A percentile compares a stretch with the other conserved stretches of the same genome.
Conservation (phyloP, 2,888 invertebrate genomes). For the Athetis lepigone region DNA sequence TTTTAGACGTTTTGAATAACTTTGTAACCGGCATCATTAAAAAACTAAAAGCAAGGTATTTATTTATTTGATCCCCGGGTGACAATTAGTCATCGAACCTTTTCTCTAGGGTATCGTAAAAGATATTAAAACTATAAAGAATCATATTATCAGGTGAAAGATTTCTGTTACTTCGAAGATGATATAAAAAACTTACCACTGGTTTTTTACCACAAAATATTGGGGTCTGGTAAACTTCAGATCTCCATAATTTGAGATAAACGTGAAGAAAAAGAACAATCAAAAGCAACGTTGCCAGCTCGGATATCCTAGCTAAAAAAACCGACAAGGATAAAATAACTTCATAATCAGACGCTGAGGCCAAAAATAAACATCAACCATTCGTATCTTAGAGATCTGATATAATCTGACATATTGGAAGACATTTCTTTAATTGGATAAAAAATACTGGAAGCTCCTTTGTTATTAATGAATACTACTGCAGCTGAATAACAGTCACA, state of each 20-base stretch:
- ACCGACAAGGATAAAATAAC: constrained; percentile 38
- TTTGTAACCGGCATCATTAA: neutral
- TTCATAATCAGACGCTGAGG: constrained; percentile 34
- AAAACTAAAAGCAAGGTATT: constrained; percentile 3
- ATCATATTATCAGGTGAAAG: constrained; percentile 41
- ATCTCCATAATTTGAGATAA: constrained; percentile 27
- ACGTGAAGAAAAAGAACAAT: constrained; percentile 15
- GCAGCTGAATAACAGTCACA: too few species aligned
- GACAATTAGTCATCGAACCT: constrained; percentile 25
- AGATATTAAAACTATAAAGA: constrained; percentile 22
- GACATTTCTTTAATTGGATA: constrained; percentile 1
- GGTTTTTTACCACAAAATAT: constrained; percentile 34
- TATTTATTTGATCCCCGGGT: neutral
- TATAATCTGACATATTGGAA: constrained; percentile 10
- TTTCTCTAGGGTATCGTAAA: constrained; percentile 26
- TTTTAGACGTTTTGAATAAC: neutral
- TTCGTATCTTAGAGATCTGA: constrained; percentile 12
- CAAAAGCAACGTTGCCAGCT: constrained; percentile 56
- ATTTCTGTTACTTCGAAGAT: constrained; percentile 25
- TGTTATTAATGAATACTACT: too few species aligned
- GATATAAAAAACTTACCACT: constrained; percentile 15
- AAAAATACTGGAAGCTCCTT: neutral
- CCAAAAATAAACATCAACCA: constrained; percentile 31
- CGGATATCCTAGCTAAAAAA: constrained; percentile 31
- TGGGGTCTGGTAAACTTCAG: constrained; percentile 40